Base-by-base conservation (phyloP, 2,113 vertebrate genomes). In the Xenopus laevis region DNA sequence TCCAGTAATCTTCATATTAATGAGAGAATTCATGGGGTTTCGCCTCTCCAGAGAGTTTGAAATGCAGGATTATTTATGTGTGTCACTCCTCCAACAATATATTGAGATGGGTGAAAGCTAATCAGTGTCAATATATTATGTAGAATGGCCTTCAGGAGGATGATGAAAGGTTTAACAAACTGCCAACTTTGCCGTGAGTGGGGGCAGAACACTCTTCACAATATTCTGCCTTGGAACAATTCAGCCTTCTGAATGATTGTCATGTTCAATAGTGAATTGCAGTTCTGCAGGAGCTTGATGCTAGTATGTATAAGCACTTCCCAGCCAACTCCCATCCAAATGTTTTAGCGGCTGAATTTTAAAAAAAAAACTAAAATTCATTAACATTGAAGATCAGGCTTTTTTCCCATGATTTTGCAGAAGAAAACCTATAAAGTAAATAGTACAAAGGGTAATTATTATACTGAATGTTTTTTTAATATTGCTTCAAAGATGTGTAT, bases 21-120 rank as follows among this genome's bases (percentile, higher is more conserved):
- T 61, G 62, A 27, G 79, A 79, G 80, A 78, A 46, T 79, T 72
- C 60, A 62, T 50, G 82, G 71, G 70, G 27, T 46, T 57, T 23
- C 75, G 63, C 5, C 60, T 65, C 27, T 10, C 2, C 47, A 50
- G 78, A 68, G 62, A 55, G 71, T 44, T 27, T 63, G 47, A 69
- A 85, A 83, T 82, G 53, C 80, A 70, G 17, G 63, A 70, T 58
- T 77, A 77, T 77, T 75, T 30, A 58, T 20, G 69, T 62, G 12
- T 79, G 71, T 71, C 63, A 81, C 78, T 79, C 33, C 68, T 75
- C 62, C 68, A 78, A 66, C 82, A 83, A 75, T 47, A 3, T 17
- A 84, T 80, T 74, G 33, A 63, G 71, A 55, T 63, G 23, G 40
- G 79, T 78, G 59, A 58, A 73, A 86, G 68, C 68, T 81, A 45